These are phyloP conservation scores for Heliconius hortense DNA, from an alignment of 2,888 invertebrate genomes.

Conservation along the genomic window DNA sequence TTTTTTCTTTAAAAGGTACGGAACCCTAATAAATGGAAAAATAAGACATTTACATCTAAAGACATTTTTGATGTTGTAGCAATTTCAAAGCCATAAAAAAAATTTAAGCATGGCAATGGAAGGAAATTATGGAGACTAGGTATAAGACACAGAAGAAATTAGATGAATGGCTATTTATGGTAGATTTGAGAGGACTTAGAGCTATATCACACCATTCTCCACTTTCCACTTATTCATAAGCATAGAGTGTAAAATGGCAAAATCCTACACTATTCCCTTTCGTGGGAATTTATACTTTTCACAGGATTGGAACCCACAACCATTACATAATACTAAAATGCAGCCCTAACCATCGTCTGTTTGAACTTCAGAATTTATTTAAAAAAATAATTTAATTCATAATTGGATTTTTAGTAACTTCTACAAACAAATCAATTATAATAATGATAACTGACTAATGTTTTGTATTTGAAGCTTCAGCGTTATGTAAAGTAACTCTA, in stretches of 20 bases:
- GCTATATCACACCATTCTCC: neutral
- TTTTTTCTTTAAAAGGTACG: too few species aligned
- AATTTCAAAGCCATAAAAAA: constrained; percentile 39
- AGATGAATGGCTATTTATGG: constrained; percentile 49
- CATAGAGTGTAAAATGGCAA: neutral
- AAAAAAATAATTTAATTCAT: too few species aligned
- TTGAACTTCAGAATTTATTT: too few species aligned
- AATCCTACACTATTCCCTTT: neutral
- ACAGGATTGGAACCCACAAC: neutral
- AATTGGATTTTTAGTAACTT: too few species aligned
- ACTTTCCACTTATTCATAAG: neutral
- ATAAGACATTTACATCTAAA: constrained; percentile 24
- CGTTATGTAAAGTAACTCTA: neutral
- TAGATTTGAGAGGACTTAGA: neutral
- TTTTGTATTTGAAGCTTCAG: too few species aligned
- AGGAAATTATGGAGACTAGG: constrained; percentile 38
- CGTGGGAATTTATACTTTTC: neutral
- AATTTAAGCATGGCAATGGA: constrained; percentile 34
- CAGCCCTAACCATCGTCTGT: too few species aligned
- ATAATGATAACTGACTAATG: too few species aligned
- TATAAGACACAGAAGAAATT: constrained; percentile 48
- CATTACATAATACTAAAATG: neutral
- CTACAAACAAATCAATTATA: too few species aligned
- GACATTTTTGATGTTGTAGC: constrained; percentile 37
- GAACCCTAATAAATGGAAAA: neutral